Base-by-base conservation (phyloP, 2,797 vertebrate species). In the Acanthurus tractus region DNA sequence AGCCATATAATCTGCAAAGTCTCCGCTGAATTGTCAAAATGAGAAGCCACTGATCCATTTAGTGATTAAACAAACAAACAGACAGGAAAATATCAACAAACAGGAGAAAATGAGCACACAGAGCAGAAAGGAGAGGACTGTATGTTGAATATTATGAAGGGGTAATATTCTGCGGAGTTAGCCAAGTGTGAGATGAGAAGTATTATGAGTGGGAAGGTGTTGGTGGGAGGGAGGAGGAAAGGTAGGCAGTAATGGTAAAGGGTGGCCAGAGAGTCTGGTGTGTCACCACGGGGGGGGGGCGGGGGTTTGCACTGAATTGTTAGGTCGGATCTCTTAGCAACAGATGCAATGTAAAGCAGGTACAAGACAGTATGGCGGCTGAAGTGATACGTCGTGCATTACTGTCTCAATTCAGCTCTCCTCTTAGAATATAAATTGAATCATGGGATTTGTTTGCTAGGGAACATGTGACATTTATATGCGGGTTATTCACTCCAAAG, bases 61-160 rank as follows among this genome's bases (percentile, higher is more conserved):
- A 56, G 63, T 81, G 86, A 92, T 93, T 91, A 88, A 63, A 86
- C 67, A 86, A 91, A 89, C 85, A 91, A 88, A 88, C 75, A 70
- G 63, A 76, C 53, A 67, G 78, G 65, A 77, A 76, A 86, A 81
- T 70, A 82, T 87, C 70, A 83, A 90, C 85, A 89, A 84, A 91
- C 68, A 55, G 56, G 36, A 82, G 62, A 84, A 89, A 92, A 89
- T 81, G 65, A 87, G 82, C 66, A 63, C 45, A 73, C 63, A 38
- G 76, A 84, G 85, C 57, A 70, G 79, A 77, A 89, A 88, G 59
- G 61, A 70, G 68, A 78, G 49, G 63, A 61, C 57, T 68, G 59
- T 50, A 49, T 29, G 53, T 83, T 81, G 76, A 81, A 71, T 88
- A 83, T 88, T 74, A 81, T 78, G 68, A 82, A 74, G 59, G 20